A percentile compares a stretch with the other conserved stretches of the same genome.
These are phyloP conservation scores for Cosmia trapezina DNA, from an alignment of 2,888 invertebrate species.

Conservation along the genomic window DNA sequence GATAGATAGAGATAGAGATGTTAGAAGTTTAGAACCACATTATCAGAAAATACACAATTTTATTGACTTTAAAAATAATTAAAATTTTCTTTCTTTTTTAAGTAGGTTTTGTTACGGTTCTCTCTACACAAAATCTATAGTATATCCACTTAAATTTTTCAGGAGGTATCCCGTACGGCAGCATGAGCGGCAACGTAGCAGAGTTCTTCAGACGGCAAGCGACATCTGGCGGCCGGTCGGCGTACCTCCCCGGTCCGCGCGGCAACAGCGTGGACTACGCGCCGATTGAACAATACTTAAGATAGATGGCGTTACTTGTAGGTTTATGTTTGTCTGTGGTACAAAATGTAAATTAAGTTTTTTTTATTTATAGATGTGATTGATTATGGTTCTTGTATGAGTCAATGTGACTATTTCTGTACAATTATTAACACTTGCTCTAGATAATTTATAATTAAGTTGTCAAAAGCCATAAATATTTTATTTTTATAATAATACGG, in stretches of 20 bases:
- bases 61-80: background rate
- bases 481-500: background rate
- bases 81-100: background rate
- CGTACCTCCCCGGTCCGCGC: conserved; percentile 62
- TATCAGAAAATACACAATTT: background rate
- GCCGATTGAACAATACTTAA: conserved; percentile 81
- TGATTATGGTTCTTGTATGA: background rate
- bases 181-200: conserved; percentile 90
- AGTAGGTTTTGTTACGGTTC: background rate
- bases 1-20: too few relatives aligned
- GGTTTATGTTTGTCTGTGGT: conserved; percentile 5
- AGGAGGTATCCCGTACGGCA: conserved; percentile 92
- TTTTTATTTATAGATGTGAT: background rate
- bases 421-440: too few relatives aligned
- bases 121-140: background rate
- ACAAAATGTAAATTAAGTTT: background rate
- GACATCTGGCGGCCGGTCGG: conserved; percentile 74
- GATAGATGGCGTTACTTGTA: conserved; percentile 74
- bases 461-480: conserved; percentile 1
- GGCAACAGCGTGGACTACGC: conserved; percentile 73
- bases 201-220: conserved; percentile 81
- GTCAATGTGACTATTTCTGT: background rate
- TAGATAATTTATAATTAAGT: background rate
- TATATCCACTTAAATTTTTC: conserved; percentile 34
- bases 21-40: background rate